phyloP scores from a whole-genome alignment of 2,113 vertebrate species.

The Strigops habroptila region DNA sequence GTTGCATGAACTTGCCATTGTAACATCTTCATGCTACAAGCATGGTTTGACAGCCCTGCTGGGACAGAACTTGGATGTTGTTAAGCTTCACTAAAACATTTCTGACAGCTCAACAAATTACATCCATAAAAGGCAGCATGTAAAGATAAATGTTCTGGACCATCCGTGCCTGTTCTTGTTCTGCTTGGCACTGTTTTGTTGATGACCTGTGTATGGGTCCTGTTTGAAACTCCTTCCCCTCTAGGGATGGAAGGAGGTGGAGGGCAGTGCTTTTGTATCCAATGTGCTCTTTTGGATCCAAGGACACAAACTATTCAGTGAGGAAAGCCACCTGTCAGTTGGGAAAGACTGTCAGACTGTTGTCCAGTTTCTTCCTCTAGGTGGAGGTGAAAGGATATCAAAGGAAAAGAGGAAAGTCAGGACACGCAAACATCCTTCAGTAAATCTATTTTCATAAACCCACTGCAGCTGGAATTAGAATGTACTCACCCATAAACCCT shows the following conservation, averaged over 20 bases:
- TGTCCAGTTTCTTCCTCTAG: not conserved
- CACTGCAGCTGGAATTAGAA: not conserved
- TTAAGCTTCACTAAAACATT: slow-evolving; percentile 16
- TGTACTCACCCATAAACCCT: not conserved
- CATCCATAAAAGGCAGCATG: not conserved
- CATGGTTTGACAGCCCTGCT: slow-evolving; percentile 23
- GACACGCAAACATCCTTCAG: not conserved
- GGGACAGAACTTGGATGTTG: not conserved
- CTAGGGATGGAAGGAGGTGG: not conserved
- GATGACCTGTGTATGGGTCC: not conserved
- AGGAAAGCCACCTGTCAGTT: not conserved
- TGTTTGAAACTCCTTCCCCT: not conserved
- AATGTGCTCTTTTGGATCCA: not conserved
- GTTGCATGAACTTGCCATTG: slow-evolving; percentile 42
- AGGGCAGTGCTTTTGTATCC: not conserved
- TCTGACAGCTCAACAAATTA: not conserved
- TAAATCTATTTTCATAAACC: slow-evolving; percentile 5
- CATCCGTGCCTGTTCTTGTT: not conserved
- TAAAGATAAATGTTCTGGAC: not conserved
- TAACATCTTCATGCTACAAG: slow-evolving; percentile 41
- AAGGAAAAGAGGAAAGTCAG: not conserved
- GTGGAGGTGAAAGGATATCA: not conserved
- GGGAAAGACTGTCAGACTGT: not conserved
- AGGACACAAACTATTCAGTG: not conserved
- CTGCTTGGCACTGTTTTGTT: not conserved